Evolutionary conservation across 2,888 invertebrate genomes (phyloP), one percentile per base, ranked within the genome.

Genomic region (Patella pellucida): DNA sequence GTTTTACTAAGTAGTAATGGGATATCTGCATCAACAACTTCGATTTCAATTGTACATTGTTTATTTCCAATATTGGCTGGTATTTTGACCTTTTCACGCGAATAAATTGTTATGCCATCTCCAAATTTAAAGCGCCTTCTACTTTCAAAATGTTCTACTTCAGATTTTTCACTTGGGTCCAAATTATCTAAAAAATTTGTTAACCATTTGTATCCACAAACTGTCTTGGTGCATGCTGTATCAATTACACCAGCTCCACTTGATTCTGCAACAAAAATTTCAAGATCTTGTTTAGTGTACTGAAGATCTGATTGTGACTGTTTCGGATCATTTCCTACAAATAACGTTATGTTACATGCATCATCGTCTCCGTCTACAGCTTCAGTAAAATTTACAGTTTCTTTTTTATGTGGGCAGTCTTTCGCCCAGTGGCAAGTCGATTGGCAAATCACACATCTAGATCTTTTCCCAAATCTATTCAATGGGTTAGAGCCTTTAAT

Each of bases 1-100:
- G 67, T 78, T 68, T 76, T 78, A 11, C 76, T 41, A n/a, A 76
- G 56, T 1, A 78, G 62, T 74, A 76, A 54, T 12, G 74, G 78
- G 14, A 78, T 54, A 23, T 78, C 72, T 9, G 69, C 69, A 67
- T 72, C 50, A 1, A 76, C 76, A 3, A 78, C 76, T 69, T 76
- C 78, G 27, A 69, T 69, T 27, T 73, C 72, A 19, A 72, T 71
- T 14, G 56, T n/a, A 50, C 74, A 76, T 56, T 54, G 68, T 31
- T 51, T 69, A 4, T 16, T 41, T 9, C 72, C 76, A 51, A 78
- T 72, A 19, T 15, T 41, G 19, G 41, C 41, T 19, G 69, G 41
- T 12, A 69, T 51, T 16, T 51, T 51, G n/a, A 69, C 51, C 51
- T 31, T 69, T 51, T 69, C 41, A 23, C 27, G 19, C n/a, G 69